These are phyloP conservation scores for Drepana arcuata DNA, from an alignment of 1,140 invertebrate species.

Conservation along the genomic window DNA sequence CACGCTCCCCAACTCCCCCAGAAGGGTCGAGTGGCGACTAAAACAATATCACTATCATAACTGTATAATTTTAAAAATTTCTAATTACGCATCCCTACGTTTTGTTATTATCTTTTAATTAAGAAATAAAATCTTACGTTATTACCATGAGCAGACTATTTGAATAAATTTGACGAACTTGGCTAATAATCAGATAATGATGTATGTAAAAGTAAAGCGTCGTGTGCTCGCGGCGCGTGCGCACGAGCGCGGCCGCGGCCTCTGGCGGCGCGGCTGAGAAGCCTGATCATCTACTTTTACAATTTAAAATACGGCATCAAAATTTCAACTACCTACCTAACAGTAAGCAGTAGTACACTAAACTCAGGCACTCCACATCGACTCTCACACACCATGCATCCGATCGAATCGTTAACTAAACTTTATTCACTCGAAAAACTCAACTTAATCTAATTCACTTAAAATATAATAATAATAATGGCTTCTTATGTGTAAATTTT, in stretches of 20 bases:
- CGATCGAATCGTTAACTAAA: slow-evolving; percentile 62
- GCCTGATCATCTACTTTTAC: slow-evolving; percentile 61
- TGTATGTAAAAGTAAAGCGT: slow-evolving; percentile 63
- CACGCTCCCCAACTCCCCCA: too few relatives aligned
- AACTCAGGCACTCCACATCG: slow-evolving; percentile 66
- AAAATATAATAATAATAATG: slow-evolving; percentile 64
- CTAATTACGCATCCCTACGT: slow-evolving; percentile 70
- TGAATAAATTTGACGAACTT: slow-evolving; percentile 66
- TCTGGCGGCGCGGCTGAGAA: slow-evolving; percentile 54
- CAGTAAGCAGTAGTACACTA: slow-evolving; percentile 69
- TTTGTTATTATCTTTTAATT: slow-evolving; percentile 71
- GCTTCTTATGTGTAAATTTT: slow-evolving; percentile 63
- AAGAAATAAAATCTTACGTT: slow-evolving; percentile 70
- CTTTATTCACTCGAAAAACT: slow-evolving; percentile 65
- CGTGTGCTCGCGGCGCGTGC: slow-evolving; percentile 16
- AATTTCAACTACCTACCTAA: slow-evolving; percentile 71
- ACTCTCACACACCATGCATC: slow-evolving; percentile 61
- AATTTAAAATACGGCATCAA: slow-evolving; percentile 65
- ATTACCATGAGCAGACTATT: slow-evolving; percentile 69
- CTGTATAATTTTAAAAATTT: slow-evolving; percentile 72
- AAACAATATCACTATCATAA: slow-evolving; percentile 64
- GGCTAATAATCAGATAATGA: slow-evolving; percentile 62
- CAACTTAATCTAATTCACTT: slow-evolving; percentile 70
- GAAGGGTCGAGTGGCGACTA: slow-evolving; percentile 33
- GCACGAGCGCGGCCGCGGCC: slow-evolving; percentile 17